phyloP scores from a whole-genome alignment of 92 coral and sea anemone genomes.

The Palythoa grandis region DNA sequence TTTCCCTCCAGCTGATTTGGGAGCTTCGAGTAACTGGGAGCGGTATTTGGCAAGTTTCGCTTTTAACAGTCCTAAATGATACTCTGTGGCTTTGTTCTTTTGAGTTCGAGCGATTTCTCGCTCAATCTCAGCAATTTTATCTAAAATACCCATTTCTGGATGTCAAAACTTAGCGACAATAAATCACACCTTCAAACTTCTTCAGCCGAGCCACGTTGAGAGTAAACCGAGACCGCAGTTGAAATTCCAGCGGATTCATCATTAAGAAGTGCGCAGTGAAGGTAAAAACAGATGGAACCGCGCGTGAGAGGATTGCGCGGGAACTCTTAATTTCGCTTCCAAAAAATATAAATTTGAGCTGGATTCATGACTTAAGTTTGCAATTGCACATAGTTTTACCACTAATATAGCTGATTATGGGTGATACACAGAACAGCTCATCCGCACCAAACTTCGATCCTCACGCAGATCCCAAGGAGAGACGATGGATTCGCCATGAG shows the following conservation, averaged over 20 bases:
- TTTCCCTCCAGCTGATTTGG: conserved; percentile 85
- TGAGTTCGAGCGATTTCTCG: conserved; percentile 97
- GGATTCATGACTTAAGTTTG: background rate
- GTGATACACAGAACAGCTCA: conserved; percentile 56
- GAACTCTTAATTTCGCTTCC: background rate
- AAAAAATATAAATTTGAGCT: background rate
- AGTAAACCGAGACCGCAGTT: background rate
- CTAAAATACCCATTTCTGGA: conserved; percentile 88
- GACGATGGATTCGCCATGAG: conserved; percentile 82
- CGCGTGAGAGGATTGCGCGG: conserved; percentile 25
- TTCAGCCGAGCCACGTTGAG: conserved; percentile 42
- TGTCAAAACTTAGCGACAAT: background rate
- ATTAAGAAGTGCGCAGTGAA: conserved; percentile 13
- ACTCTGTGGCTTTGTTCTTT: conserved; percentile 98
- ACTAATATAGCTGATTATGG: conserved; percentile 49
- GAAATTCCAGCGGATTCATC: conserved; percentile 19
- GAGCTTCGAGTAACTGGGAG: conserved; percentile 89
- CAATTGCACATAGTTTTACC: background rate
- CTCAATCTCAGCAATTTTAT: conserved; percentile 92
- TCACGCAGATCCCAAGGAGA: conserved; percentile 83
- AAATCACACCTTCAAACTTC: background rate
- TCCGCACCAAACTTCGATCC: conserved; percentile 73
- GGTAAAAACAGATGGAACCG: conserved; percentile 6
- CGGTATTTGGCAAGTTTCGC: conserved; percentile 99
- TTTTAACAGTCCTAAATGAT: conserved; percentile 92